phyloP scores from a whole-genome alignment of 2,797 vertebrate genomes.

The Gymnocypris eckloni region DNA sequence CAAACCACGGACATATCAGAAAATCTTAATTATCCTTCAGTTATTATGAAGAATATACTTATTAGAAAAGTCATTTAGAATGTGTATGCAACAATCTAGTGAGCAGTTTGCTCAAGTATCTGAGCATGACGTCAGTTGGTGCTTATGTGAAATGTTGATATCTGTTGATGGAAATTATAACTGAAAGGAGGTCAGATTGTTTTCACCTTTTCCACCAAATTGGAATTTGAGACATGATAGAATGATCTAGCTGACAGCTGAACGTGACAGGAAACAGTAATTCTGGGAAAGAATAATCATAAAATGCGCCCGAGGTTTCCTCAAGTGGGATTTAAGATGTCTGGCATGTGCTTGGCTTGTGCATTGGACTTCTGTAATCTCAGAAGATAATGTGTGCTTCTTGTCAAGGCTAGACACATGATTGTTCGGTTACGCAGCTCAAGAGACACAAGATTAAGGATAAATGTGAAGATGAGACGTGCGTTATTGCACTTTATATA shows the following conservation, averaged over 20 bases:
- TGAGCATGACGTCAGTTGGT: not conserved
- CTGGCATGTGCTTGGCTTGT: not conserved
- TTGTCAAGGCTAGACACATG: not conserved
- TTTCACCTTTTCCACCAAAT: constrained; percentile 15
- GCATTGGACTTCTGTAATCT: not conserved
- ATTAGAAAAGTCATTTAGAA: not conserved
- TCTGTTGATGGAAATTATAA: not conserved
- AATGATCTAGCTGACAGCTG: constrained; percentile 8
- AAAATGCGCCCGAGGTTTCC: not conserved
- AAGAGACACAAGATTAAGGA: constrained; percentile 19
- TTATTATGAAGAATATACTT: not conserved
- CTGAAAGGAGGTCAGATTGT: not conserved
- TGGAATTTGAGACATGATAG: not conserved
- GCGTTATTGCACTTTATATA: constrained; percentile 25
- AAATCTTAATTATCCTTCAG: not conserved
- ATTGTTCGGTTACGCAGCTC: not conserved
- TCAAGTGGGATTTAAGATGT: not conserved
- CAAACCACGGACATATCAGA: not conserved
- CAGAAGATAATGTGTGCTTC: not conserved
- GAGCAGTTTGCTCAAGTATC: not conserved
- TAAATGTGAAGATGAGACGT: not conserved
- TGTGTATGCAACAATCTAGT: not conserved
- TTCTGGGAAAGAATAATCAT: not conserved
- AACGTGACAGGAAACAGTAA: not conserved
- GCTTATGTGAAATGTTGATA: not conserved